Evolutionary conservation across 2,888 invertebrate species (phyloP).

Genomic region (Athrips mouffetella): DNA sequence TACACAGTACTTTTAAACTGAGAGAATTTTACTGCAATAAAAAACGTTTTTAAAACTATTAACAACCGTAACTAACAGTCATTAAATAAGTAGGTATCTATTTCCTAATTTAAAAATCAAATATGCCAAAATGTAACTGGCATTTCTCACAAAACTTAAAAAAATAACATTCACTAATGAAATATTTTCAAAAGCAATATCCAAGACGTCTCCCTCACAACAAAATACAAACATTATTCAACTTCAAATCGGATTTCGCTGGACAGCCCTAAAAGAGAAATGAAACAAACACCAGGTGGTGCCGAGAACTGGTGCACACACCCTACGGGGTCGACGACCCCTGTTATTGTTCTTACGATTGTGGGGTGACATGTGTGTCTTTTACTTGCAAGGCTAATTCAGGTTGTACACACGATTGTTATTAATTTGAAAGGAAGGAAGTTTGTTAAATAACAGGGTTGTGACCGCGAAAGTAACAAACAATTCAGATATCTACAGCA

Average conservation of each 20-base stretch:
- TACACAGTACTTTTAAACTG: too few relatives aligned
- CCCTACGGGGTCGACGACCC: conserved; percentile 9
- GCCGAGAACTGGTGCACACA: conserved; percentile 11
- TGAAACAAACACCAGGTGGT: conserved; percentile 29
- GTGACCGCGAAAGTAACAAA: too few relatives aligned
- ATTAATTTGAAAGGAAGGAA: neutral
- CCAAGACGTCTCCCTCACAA: neutral
- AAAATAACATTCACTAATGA: too few relatives aligned
- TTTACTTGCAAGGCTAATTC: neutral
- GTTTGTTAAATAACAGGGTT: too few relatives aligned
- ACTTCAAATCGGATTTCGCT: conserved; percentile 2
- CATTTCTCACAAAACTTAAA: too few relatives aligned
- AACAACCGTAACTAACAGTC: too few relatives aligned
- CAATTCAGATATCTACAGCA: too few relatives aligned
- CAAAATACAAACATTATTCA: conserved; percentile 1
- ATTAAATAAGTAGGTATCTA: too few relatives aligned
- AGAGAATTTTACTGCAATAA: too few relatives aligned
- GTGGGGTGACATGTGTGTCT: conserved; percentile 10
- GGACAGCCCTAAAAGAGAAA: conserved; percentile 19
- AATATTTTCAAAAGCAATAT: neutral
- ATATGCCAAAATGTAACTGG: too few relatives aligned
- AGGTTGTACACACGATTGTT: neutral
- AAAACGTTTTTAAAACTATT: too few relatives aligned
- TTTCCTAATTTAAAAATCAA: too few relatives aligned
- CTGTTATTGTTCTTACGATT: conserved; percentile 8